Evolutionary conservation across 2,888 invertebrate species (phyloP).

Genomic region (Melanostoma mellinum): DNA sequence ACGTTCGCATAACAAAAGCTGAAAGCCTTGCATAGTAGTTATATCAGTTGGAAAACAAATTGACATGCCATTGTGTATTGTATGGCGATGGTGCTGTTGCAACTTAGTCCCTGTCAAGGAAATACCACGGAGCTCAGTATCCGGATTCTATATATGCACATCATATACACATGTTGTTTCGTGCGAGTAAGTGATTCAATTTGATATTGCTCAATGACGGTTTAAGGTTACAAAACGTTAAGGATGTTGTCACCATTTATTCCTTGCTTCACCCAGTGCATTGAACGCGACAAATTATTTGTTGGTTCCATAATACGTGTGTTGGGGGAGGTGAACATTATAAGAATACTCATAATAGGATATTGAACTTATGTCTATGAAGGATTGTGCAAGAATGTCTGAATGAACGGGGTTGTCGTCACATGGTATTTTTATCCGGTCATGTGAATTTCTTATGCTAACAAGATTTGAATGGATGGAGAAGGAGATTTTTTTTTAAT

Average conservation of each 20-base stretch:
- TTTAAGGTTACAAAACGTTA: constrained; percentile 26
- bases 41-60: constrained; percentile 41
- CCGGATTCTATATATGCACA: constrained; percentile 14
- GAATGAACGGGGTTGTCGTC: constrained; percentile 1
- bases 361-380: constrained; percentile 49
- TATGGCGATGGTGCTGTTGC: constrained; percentile 1
- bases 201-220: constrained; percentile 29
- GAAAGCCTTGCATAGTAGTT: constrained; percentile 31
- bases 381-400: constrained; percentile 26
- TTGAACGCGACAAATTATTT: constrained; percentile 39
- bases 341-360: constrained; percentile 43
- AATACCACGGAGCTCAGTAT: constrained; percentile 41
- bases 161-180: constrained; percentile 7
- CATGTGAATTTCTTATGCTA: constrained; percentile 18
- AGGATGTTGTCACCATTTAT: constrained; percentile 31
- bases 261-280: constrained; percentile 27
- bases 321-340: background rate
- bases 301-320: constrained; percentile 10
- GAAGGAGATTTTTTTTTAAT: background rate
- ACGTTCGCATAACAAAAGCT: constrained; percentile 9
- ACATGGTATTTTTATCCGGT: constrained; percentile 18
- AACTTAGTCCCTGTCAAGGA: constrained; percentile 46
- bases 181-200: constrained; percentile 43
- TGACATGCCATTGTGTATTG: constrained; percentile 46
- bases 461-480: constrained; percentile 10